These are phyloP conservation scores for Lepidocolaptes lacrymiger DNA, from an alignment of 2,797 vertebrate species.

Conservation along the genomic window DNA sequence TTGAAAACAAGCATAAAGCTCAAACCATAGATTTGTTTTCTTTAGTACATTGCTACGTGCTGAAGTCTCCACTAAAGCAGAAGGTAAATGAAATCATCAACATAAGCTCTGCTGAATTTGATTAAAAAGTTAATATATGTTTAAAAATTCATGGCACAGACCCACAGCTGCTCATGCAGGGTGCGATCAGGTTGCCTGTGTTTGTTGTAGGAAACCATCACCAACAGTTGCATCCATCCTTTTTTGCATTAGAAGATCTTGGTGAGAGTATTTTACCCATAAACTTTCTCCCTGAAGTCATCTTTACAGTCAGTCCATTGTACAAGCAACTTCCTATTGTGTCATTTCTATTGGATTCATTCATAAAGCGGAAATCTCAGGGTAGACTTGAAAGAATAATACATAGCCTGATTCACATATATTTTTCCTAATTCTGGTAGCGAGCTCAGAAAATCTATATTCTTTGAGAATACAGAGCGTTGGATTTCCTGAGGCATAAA, in stretches of 20 bases:
- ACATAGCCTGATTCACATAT: not conserved
- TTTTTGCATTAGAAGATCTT: not conserved
- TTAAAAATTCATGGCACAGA: not conserved
- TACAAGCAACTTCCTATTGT: not conserved
- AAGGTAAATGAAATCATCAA: constrained; percentile 15
- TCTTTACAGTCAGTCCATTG: not conserved
- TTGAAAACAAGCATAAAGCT: not conserved
- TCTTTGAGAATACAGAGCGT: not conserved
- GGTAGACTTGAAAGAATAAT: not conserved
- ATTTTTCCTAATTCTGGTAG: not conserved
- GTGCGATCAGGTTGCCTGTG: not conserved
- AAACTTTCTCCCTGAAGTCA: not conserved
- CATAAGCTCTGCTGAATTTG: not conserved
- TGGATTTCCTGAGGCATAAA: not conserved
- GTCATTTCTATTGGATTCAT: not conserved
- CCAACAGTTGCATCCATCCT: not conserved
- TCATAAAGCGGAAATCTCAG: not conserved
- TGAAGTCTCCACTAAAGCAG: not conserved
- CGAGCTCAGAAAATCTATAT: not conserved
- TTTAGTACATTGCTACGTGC: not conserved
- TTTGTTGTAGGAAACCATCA: not conserved
- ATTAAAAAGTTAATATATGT: not conserved
- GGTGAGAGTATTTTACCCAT: not conserved
- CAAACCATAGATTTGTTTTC: not conserved
- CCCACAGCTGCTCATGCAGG: not conserved